These are phyloP conservation scores for Megatriorchis doriae DNA, from an alignment of 2,113 vertebrate species.

Conservation along the genomic window DNA sequence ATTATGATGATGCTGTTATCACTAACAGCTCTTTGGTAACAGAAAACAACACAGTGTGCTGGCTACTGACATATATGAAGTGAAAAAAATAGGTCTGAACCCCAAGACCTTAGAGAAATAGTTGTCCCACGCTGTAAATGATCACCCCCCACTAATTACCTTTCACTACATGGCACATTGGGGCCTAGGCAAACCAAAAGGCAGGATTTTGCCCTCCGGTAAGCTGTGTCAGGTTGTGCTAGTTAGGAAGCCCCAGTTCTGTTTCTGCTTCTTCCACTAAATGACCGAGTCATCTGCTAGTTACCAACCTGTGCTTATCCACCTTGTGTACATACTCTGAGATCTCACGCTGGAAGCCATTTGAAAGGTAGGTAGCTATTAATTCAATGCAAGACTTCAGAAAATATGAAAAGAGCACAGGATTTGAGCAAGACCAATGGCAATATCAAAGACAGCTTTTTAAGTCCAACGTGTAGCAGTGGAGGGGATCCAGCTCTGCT, in stretches of 20 bases:
- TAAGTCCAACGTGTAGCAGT: neutral
- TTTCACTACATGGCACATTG: neutral
- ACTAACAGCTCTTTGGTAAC: neutral
- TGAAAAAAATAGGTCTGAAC: neutral
- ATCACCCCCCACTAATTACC: neutral
- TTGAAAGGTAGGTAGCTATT: neutral
- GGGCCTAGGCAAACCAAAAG: neutral
- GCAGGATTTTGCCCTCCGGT: neutral
- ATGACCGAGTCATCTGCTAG: neutral
- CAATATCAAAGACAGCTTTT: neutral
- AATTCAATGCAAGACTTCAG: neutral
- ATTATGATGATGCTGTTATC: neutral
- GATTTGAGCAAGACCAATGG: neutral
- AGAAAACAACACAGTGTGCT: neutral
- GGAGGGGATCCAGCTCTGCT: neutral
- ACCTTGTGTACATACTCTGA: neutral
- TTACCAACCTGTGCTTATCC: rapidly evolving
- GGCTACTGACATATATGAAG: neutral
- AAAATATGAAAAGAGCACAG: neutral
- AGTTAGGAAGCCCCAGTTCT: neutral
- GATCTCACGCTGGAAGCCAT: neutral
- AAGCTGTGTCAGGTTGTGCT: neutral
- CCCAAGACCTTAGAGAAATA: neutral
- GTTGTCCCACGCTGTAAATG: neutral
- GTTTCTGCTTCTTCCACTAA: neutral